Evolutionary conservation across 2,888 invertebrate species (phyloP), one percentile per base, ranked within the genome.

Genomic region (Eugnorisma glareosa): DNA sequence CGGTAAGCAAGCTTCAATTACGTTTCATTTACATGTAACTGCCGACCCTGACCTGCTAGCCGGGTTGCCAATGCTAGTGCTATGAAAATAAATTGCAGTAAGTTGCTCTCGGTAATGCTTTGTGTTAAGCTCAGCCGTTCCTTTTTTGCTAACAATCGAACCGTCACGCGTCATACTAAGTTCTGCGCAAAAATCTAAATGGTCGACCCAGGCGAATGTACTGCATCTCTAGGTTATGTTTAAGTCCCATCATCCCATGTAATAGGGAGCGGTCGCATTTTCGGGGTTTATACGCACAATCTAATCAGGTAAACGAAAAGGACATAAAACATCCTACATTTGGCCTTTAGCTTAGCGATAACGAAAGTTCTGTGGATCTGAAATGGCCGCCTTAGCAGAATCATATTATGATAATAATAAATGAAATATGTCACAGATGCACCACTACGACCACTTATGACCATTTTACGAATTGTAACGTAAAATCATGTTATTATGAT

Each of bases 21-120:
- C 24, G 15, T 68, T 61, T 61, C 24, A 21, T 45, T 66, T 51
- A 28, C 45, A 18, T 72, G 48, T 71, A 45, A 63, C 37, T 37
- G 43, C 15, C 15, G 75, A 63, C 87, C 85, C 57, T 84, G 87
- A 77, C 69, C 73, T 51, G 64, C 67, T 69, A 54, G 51, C 63
- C 57, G 35, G 75, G 66, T 73, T 75, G 85, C 71, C 87, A 87
- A 80, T 85, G 73, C n/a, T 72, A 51, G 43, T 61, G 28, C 15
- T 31, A n/a, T 51, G n/a, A 18, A 83, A 72, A 77, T 61, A 54
- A 35, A 54, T 48, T 75, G 31, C 48, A 64, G 18, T 21, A 10
- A 35, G 15, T 48, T 11, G 45, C 31, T 48, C 31, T 24, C 31
- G 31, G 82, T 48, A 64, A 15, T 24, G 43, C 54, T 75, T 82